Conservation (phyloP, 2,113 vertebrate species). For the Prionailurus viverrinus region DNA sequence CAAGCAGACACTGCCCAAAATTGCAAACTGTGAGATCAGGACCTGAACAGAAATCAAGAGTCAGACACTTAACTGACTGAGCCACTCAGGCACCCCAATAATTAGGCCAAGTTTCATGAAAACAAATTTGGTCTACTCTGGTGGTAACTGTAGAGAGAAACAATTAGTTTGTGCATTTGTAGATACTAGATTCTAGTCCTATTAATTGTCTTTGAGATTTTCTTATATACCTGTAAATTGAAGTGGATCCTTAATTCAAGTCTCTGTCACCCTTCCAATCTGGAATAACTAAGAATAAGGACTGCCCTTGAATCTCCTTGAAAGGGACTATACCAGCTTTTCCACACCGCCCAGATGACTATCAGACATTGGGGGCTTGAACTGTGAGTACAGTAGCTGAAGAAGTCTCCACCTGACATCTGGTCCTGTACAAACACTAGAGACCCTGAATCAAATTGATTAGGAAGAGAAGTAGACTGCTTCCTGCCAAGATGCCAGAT, state of each 20-base stretch:
- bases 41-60: no score
- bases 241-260: not conserved
- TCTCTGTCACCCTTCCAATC: not conserved
- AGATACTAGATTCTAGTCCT: not conserved
- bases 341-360: not conserved
- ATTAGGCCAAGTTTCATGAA: not conserved
- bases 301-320: not conserved
- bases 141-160: not conserved
- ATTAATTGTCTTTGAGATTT: not conserved
- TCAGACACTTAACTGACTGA: no score
- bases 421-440: not conserved
- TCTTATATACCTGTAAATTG: not conserved
- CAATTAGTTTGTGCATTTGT: not conserved
- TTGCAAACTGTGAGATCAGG: no score
- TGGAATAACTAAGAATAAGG: not conserved
- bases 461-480: not conserved
- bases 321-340: not conserved
- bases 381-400: not conserved
- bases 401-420: not conserved
- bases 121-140: not conserved
- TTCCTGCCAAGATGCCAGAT: not conserved
- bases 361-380: not conserved
- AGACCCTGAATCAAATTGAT: not conserved
- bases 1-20: no score
- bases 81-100: no score